A percentile compares a stretch with the other conserved stretches of the same genome.
phyloP scores from a whole-genome alignment of 2,113 vertebrate species.

The Ptilonorhynchus violaceus region DNA sequence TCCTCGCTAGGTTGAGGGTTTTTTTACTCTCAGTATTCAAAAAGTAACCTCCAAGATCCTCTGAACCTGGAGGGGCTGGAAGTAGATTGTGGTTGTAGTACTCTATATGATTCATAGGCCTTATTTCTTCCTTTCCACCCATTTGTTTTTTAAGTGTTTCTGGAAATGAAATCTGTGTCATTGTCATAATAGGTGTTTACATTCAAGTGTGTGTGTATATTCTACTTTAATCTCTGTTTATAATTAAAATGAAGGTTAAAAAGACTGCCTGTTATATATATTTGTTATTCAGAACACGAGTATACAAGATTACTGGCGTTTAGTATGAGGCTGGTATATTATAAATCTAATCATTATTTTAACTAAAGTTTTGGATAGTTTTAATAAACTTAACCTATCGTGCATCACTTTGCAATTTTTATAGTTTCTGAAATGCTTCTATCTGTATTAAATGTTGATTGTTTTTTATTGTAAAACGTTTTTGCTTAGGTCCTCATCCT shows the following conservation, averaged over 20 bases:
- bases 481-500: neutral
- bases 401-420: neutral
- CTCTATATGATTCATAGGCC: neutral
- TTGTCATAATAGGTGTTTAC: neutral
- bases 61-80: neutral
- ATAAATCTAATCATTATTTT: neutral
- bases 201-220: neutral
- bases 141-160: neutral
- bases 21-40: neutral
- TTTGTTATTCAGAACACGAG: neutral
- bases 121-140: neutral
- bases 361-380: neutral
- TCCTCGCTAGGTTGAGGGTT: neutral
- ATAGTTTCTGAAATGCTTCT: neutral
- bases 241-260: neutral
- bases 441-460: neutral
- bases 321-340: neutral
- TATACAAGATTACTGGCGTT: neutral
- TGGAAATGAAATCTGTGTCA: neutral
- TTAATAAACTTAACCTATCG: neutral
- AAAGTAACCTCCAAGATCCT: neutral
- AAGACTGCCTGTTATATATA: neutral
- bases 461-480: neutral
- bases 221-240: neutral
- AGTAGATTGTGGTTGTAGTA: neutral